These are phyloP conservation scores for Sebastes steindachneri DNA, from an alignment of 2,797 vertebrate genomes.

Conservation along the genomic window DNA sequence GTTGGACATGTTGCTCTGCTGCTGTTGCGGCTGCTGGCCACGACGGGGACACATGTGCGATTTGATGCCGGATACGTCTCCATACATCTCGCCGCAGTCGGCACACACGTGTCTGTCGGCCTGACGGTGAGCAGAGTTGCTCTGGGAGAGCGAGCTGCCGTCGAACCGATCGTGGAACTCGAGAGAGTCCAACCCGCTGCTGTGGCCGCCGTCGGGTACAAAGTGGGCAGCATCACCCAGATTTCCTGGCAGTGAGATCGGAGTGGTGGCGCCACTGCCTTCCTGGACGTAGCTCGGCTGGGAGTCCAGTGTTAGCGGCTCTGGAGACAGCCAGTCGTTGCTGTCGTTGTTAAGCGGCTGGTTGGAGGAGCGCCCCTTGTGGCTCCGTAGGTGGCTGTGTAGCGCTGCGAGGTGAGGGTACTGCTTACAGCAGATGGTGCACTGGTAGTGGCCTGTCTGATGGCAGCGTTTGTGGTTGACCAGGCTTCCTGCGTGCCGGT, in stretches of 20 bases:
- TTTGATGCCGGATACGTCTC: constrained; percentile 80
- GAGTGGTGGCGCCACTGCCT: constrained; percentile 79
- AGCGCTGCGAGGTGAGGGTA: constrained; percentile 91
- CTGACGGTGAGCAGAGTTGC: constrained; percentile 79
- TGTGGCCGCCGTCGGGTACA: constrained; percentile 78
- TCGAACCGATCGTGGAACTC: constrained; percentile 85
- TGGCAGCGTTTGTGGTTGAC: constrained; percentile 95
- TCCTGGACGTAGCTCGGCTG: constrained; percentile 84
- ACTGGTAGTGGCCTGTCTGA: constrained; percentile 91
- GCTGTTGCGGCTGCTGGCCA: constrained; percentile 67
- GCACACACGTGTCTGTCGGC: constrained; percentile 83
- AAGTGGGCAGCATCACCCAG: constrained; percentile 80
- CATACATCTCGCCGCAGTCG: constrained; percentile 83
- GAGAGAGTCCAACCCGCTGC: constrained; percentile 81
- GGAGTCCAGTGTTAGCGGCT: constrained; percentile 84
- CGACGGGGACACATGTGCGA: constrained; percentile 81
- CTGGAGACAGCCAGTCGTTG: constrained; percentile 85
- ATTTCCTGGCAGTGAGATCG: constrained; percentile 80
- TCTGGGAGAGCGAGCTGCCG: constrained; percentile 77
- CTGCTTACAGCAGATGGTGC: constrained; percentile 91
- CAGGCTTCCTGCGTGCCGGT: constrained; percentile 91
- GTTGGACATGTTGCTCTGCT: constrained; percentile 78
- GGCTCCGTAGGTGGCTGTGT: constrained; percentile 91
- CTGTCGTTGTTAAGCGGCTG: constrained; percentile 75
- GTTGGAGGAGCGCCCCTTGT: constrained; percentile 82